Evolutionary conservation across 2,113 vertebrate species (phyloP).

Genomic region (Noturus placidus): DNA sequence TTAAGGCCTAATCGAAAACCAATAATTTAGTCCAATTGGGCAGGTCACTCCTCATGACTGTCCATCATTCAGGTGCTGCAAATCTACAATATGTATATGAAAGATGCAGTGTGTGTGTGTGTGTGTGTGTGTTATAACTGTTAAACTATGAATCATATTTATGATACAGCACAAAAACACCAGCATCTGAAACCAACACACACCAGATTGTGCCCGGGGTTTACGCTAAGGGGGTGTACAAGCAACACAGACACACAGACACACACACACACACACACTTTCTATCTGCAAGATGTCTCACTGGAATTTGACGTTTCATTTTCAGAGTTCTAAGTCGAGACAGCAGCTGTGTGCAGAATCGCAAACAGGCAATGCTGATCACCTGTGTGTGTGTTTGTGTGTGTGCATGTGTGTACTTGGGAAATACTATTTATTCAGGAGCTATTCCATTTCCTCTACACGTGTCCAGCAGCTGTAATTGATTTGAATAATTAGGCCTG

Average conservation of each 20-base stretch:
- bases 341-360: slow-evolving; percentile 20
- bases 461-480: not conserved
- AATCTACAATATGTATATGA: not conserved
- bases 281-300: too few species aligned
- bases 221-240: not conserved
- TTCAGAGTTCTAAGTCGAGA: not conserved
- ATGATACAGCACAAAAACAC: not conserved
- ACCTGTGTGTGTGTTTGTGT: slow-evolving; percentile 26
- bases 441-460: not conserved
- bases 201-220: not conserved
- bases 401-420: not conserved
- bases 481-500: not conserved
- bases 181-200: slow-evolving; percentile 11
- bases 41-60: not conserved
- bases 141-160: slow-evolving; percentile 23
- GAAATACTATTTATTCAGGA: not conserved
- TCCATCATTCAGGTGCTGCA: not conserved
- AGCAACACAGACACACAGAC: slow-evolving; percentile 2
- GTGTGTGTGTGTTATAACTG: slow-evolving; percentile 8
- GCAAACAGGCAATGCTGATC: slow-evolving; percentile 1
- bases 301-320: not conserved
- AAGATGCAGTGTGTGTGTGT: slow-evolving; percentile 13
- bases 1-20: not conserved
- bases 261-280: slow-evolving; percentile 21
- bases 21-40: not conserved